phyloP scores from a whole-genome alignment of 92 coral and sea anemone genomes.

The Siderastrea siderea region DNA sequence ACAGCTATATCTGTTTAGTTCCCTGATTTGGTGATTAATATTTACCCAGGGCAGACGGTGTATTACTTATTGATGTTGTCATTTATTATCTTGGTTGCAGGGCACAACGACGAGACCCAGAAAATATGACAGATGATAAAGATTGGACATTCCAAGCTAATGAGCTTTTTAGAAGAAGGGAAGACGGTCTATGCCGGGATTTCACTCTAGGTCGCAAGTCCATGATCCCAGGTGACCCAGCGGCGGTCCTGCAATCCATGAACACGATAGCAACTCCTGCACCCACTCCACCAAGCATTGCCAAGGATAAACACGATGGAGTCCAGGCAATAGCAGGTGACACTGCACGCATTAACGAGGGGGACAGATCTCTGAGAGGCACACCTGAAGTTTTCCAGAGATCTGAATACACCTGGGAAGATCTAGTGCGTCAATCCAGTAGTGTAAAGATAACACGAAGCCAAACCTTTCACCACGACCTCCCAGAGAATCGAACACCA shows the following conservation, averaged over 20 bases:
- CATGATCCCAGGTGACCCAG: conserved; percentile 10
- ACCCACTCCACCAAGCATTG: not conserved
- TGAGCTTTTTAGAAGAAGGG: conserved; percentile 19
- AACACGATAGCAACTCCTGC: not conserved
- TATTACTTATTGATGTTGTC: not conserved
- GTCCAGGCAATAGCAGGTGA: not conserved
- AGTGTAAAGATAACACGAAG: conserved; percentile 11
- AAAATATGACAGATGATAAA: conserved; percentile 8
- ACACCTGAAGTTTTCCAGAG: conserved; percentile 16
- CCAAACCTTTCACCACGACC: conserved; percentile 5
- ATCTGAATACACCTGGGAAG: conserved; percentile 45
- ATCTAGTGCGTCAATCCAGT: conserved; percentile 9
- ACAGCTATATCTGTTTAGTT: too few relatives aligned
- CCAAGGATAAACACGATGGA: not conserved
- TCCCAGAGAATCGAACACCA: not conserved
- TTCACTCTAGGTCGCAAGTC: conserved; percentile 36
- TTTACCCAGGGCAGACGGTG: too few relatives aligned
- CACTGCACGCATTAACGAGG: not conserved
- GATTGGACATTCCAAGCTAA: conserved; percentile 24
- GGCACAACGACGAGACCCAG: conserved; percentile 3
- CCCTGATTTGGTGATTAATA: too few relatives aligned
- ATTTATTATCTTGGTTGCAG: conserved; percentile 4
- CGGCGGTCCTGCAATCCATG: conserved; percentile 24
- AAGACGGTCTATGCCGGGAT: conserved; percentile 75
- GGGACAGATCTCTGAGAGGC: not conserved